A percentile compares a stretch with the other conserved stretches of the same genome.
These are phyloP conservation scores for Oligia latruncula DNA, from an alignment of 2,888 invertebrate genomes.

Conservation along the genomic window DNA sequence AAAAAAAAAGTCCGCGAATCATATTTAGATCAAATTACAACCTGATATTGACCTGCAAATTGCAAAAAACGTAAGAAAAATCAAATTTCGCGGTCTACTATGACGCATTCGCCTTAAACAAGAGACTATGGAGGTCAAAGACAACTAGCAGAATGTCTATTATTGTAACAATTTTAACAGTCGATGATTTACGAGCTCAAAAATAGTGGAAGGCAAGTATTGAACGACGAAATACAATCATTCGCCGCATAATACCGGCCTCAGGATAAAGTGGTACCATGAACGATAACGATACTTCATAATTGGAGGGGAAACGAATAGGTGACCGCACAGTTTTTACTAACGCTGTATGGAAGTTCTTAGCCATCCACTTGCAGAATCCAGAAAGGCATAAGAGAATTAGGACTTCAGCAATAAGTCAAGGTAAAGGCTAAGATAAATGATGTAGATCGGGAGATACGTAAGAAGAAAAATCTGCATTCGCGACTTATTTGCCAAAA, in stretches of 20 bases:
- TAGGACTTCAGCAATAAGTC: not conserved
- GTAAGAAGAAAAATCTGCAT: not conserved
- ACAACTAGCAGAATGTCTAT: not conserved
- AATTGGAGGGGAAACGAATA: slow-evolving; percentile 15
- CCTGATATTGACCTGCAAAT: not conserved
- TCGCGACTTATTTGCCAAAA: no score
- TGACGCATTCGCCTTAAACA: not conserved
- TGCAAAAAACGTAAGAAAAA: not conserved
- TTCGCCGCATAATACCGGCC: not conserved
- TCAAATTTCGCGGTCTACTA: not conserved
- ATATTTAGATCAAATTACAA: not conserved
- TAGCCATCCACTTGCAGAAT: not conserved
- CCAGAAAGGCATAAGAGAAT: not conserved
- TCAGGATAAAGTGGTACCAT: slow-evolving; percentile 10
- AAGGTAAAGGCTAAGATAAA: not conserved
- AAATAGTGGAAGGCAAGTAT: not conserved
- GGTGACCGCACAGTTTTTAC: slow-evolving; percentile 2
- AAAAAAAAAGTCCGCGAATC: not conserved
- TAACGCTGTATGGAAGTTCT: not conserved
- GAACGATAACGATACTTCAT: slow-evolving; percentile 29
- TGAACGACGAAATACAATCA: not conserved
- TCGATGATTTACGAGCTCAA: not conserved
- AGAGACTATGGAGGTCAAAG: no score
- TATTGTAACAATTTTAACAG: not conserved
- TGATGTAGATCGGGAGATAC: not conserved